These are phyloP conservation scores for Ammodytes marinus DNA, from an alignment of 2,113 vertebrate species.

Conservation along the genomic window DNA sequence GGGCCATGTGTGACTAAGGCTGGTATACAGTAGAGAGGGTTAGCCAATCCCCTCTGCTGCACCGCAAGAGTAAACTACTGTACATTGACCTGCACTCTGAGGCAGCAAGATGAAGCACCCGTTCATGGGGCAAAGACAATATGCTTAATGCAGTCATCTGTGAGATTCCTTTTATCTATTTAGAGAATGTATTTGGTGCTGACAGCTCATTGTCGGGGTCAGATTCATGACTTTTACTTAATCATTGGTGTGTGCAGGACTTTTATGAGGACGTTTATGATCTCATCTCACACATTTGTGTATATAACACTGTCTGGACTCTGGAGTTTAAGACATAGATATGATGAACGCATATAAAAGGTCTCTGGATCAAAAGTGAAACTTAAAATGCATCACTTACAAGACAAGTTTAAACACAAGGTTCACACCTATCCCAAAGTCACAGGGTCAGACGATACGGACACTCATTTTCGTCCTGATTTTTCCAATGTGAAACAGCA, in stretches of 20 bases:
- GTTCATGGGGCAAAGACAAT: neutral
- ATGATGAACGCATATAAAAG: neutral
- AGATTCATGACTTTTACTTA: neutral
- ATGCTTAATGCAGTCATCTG: slow-evolving; percentile 8
- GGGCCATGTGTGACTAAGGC: slow-evolving; percentile 82
- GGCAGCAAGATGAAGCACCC: neutral
- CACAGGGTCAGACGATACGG: neutral
- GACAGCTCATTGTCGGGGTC: neutral
- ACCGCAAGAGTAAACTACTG: slow-evolving; percentile 6
- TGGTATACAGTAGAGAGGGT: slow-evolving; percentile 62
- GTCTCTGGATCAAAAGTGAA: neutral
- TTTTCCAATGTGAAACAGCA: neutral
- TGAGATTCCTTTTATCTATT: neutral
- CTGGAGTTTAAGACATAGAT: neutral
- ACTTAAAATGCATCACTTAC: neutral
- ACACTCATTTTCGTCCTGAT: neutral
- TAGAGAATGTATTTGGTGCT: neutral
- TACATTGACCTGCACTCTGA: slow-evolving; percentile 8
- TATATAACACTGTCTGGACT: neutral
- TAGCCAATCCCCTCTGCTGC: slow-evolving; percentile 24
- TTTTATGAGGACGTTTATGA: no score
- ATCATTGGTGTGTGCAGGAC: no score
- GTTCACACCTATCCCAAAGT: neutral
- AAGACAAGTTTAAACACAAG: neutral
- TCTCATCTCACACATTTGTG: no score